phyloP scores from a whole-genome alignment of 2,888 invertebrate genomes.

The Trichacis sp. region DNA sequence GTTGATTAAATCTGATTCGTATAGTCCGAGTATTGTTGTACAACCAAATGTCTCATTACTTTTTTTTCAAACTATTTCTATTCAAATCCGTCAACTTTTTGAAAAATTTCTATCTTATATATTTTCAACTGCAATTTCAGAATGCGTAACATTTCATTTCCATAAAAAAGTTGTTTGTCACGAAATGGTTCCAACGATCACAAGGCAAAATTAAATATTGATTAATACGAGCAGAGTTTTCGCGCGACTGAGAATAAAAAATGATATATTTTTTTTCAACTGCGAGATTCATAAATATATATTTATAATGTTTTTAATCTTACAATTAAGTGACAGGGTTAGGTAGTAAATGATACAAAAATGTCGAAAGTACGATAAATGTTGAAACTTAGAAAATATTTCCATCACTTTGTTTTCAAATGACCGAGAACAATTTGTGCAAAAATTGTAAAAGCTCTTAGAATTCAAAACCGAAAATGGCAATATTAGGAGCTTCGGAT shows the following conservation, averaged over 20 bases:
- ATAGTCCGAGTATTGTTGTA: no score
- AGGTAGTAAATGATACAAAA: neutral
- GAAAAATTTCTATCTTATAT: no score
- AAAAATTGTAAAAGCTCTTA: no score
- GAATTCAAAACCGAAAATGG: neutral
- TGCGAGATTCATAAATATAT: constrained; percentile 1
- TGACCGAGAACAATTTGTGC: no score
- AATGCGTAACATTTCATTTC: no score
- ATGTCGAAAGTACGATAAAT: constrained; percentile 1
- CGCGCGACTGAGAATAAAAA: neutral
- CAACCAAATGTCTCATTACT: no score
- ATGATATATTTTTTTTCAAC: constrained; percentile 3
- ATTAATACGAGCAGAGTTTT: neutral
- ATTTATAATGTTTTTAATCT: constrained; percentile 2
- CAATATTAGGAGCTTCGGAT: neutral
- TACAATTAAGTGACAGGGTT: neutral
- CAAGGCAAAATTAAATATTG: neutral
- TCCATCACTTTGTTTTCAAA: neutral
- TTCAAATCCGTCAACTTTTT: no score
- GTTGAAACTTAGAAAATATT: neutral
- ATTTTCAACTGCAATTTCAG: no score
- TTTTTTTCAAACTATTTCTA: no score
- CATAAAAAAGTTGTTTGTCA: no score
- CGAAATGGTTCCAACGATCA: neutral
- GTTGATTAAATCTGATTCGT: no score